Conservation (phyloP, 1,140 invertebrate species). For the Littorina saxatilis region DNA sequence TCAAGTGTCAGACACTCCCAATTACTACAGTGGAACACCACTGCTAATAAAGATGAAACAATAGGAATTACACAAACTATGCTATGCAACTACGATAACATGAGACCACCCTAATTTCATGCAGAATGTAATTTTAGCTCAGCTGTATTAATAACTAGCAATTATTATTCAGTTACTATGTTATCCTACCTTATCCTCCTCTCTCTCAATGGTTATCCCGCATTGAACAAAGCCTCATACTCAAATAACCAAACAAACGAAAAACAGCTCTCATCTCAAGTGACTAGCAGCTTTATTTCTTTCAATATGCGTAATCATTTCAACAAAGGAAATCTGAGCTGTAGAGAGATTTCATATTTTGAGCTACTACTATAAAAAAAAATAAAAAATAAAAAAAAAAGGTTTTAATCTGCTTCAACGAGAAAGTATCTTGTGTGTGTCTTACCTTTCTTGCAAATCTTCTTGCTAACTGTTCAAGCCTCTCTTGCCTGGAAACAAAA, state of each 20-base stretch:
- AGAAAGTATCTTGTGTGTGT: neutral
- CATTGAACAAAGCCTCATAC: too few relatives aligned
- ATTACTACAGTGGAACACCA: neutral
- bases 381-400: neutral
- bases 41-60: neutral
- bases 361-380: too few relatives aligned
- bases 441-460: conserved; percentile 95
- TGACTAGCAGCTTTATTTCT: too few relatives aligned
- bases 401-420: neutral
- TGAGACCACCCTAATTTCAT: neutral
- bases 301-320: neutral
- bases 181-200: too few relatives aligned
- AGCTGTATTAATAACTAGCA: neutral
- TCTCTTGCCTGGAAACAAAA: conserved; percentile 83
- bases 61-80: neutral
- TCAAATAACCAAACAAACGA: too few relatives aligned
- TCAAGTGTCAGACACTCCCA: neutral
- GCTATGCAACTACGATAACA: neutral
- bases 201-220: too few relatives aligned
- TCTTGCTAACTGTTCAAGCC: conserved; percentile 95
- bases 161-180: too few relatives aligned
- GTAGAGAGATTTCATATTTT: neutral
- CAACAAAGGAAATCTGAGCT: neutral
- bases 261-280: too few relatives aligned
- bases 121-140: neutral